phyloP scores from a whole-genome alignment of 1,140 invertebrate genomes.

The Manduca sexta region DNA sequence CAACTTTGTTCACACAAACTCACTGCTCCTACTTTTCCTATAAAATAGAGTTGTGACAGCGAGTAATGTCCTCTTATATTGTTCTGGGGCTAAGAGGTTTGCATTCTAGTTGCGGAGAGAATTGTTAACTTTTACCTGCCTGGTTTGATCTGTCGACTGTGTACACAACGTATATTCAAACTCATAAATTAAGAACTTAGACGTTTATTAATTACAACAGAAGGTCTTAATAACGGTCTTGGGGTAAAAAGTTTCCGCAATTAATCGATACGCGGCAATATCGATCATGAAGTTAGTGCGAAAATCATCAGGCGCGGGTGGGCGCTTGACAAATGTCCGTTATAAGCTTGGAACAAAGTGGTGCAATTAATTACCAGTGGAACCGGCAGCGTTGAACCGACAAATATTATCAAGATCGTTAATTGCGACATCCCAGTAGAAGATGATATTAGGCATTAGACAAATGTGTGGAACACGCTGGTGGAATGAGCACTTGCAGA shows the following conservation, averaged over 20 bases:
- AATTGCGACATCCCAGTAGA: slow-evolving; percentile 65
- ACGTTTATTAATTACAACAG: slow-evolving; percentile 36
- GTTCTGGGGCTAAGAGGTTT: slow-evolving; percentile 70
- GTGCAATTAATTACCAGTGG: slow-evolving; percentile 64
- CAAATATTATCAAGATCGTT: slow-evolving; percentile 73
- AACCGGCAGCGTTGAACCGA: slow-evolving; percentile 59
- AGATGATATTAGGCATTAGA: slow-evolving; percentile 46
- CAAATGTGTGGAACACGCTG: slow-evolving; percentile 37
- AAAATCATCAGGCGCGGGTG: slow-evolving; percentile 58
- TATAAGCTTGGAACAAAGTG: slow-evolving; percentile 71
- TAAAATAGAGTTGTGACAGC: slow-evolving; percentile 70
- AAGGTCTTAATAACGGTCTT: slow-evolving; percentile 33
- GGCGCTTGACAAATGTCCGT: slow-evolving; percentile 67
- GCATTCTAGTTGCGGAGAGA: slow-evolving; percentile 56
- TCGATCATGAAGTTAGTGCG: slow-evolving; percentile 67
- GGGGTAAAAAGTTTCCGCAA: slow-evolving; percentile 29
- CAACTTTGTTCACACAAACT: slow-evolving; percentile 65
- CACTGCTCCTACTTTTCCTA: slow-evolving; percentile 59
- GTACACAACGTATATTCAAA: not conserved
- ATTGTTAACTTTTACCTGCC: slow-evolving; percentile 57
- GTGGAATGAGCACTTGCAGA: not conserved
- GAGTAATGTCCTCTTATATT: slow-evolving; percentile 71
- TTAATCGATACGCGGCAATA: slow-evolving; percentile 53
- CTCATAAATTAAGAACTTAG: no score
- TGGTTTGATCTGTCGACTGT: not conserved